Base-by-base conservation (phyloP, 2,113 vertebrate genomes). In the Leucosticte australis region DNA sequence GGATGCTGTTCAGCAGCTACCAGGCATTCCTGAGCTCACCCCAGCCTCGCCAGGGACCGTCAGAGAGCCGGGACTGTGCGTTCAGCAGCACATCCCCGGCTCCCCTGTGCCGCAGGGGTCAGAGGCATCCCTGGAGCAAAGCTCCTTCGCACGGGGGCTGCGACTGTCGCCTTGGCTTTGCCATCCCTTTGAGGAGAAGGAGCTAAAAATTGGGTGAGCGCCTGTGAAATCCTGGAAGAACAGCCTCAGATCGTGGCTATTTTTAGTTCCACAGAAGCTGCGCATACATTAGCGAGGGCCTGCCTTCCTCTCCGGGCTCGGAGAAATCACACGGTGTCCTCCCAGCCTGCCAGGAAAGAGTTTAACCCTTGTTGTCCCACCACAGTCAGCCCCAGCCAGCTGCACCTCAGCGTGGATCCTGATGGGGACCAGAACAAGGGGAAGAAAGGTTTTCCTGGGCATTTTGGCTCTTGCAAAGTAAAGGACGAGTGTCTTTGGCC, bases 141-240 rank as follows among this genome's bases (percentile, higher is more conserved):
- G 50, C 65, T 89, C 33, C 55, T 76, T 30, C n/a, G 70, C 67
- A 30, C 7, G 3, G 37, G 59, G 41, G 82, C 27, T 31, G 75
- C 31, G 90, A 1, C 84, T 80, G 94, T 94, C 56, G 9, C 82
- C 64, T 92, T 33, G 3, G 9, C 17, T 95, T 83, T 71, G 90
- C 90, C 71, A 26, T 62, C 88, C 62, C 5, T 64, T 93, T 33
- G 94, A 95, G 92, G 77, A 80, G 76, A 90, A 81, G 94, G 92
- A 96, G 96, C 95, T 93, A 90, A 90, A 83, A 95, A 91, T 14
- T 92, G 94, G 89, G 92, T 44, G 87, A 93, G 80, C 14, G 92
- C 87, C 95, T 89, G 96, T 49, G 93, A 95, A 96, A 97, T 95
- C 96, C 94, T 97, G 96, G 91, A 97, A 97, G 92, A 89, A 71